Base-by-base conservation (phyloP, 2,888 invertebrate genomes). In the Eurytoma californica region DNA sequence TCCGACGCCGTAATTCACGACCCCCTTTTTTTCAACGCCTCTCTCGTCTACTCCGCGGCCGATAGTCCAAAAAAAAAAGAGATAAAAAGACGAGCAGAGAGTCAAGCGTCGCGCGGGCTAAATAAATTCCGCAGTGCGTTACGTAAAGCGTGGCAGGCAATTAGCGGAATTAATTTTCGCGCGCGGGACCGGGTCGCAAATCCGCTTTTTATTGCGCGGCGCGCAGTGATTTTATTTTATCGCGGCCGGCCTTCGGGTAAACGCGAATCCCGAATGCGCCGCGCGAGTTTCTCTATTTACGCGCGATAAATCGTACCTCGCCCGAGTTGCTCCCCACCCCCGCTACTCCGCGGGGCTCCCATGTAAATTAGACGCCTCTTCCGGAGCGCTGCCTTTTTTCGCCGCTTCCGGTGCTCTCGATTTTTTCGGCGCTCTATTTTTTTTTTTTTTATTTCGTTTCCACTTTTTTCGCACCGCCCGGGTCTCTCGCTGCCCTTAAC, bases 271-370 rank as follows among this genome's bases (percentile, higher is more conserved):
- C 55, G 69, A 77, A 63, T 69, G 63, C 55, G 47, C n/a, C 24
- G 60, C 18, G 39, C 7, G 74, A 68, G 75, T 77, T 77, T 77
- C 70, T 70, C 70, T 65, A 77, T 77, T 77, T 70, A 70, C 77
- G 70, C 77, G 77, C 70, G 47, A 77, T 77, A 70, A 77, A 77
- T 77, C 77, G 58, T 28, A 9, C 28, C 28, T 20, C n/a, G 65
- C 30, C n/a, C 3, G 14, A 16, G 24, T 24, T 65, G 14, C 57
- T 20, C 68, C 24, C 28, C 30, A n/a, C 24, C 53, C 28, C n/a
- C n/a, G 61, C 18, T 24, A 24, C 2, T 24, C 24, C 24, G 24
- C 24, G 24, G 14, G 16, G 51, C 39, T 39, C 39, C 39, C 13
- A 68, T 76, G 76, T 69, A 76, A 69, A 76, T 76, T 76, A 69